These are phyloP conservation scores for Alouatta palliata DNA, from an alignment of 2,113 vertebrate genomes.

Conservation along the genomic window DNA sequence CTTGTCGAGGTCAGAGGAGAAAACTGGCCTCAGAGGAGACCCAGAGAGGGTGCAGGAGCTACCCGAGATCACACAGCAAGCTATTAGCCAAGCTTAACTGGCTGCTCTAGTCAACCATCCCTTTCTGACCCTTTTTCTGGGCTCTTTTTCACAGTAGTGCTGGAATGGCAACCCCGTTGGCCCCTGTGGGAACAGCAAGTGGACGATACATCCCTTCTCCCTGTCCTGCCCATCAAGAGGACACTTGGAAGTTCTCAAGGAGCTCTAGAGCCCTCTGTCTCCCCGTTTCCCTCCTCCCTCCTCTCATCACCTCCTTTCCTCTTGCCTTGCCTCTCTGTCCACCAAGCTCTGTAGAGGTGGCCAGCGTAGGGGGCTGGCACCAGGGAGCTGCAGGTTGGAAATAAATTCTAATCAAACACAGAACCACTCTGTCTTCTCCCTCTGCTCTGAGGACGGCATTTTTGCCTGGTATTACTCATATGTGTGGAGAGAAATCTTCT, in stretches of 20 bases:
- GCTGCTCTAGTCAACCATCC: rapidly evolving
- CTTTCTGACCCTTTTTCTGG: rapidly evolving
- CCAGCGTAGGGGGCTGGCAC: conserved; percentile 40
- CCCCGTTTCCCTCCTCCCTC: neutral
- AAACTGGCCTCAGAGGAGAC: neutral
- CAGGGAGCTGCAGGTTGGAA: conserved; percentile 70
- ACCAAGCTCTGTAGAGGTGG: neutral
- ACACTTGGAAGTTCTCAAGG: neutral
- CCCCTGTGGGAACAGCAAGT: neutral
- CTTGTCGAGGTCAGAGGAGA: neutral
- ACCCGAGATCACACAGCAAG: neutral
- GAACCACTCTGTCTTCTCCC: conserved; percentile 61
- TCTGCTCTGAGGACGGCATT: conserved; percentile 39
- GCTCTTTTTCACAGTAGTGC: neutral
- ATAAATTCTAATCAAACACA: conserved; percentile 78
- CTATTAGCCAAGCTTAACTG: too few relatives aligned
- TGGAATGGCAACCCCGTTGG: rapidly evolving
- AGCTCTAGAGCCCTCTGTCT: neutral
- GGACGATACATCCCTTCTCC: neutral
- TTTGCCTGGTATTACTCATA: conserved; percentile 68
- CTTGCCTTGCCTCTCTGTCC: neutral
- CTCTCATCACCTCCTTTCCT: neutral
- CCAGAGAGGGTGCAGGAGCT: neutral
- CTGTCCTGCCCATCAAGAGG: rapidly evolving
- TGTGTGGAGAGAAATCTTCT: conserved; percentile 58